Evolutionary conservation across 2,797 vertebrate genomes (phyloP).

Genomic region (Alauda arvensis): DNA sequence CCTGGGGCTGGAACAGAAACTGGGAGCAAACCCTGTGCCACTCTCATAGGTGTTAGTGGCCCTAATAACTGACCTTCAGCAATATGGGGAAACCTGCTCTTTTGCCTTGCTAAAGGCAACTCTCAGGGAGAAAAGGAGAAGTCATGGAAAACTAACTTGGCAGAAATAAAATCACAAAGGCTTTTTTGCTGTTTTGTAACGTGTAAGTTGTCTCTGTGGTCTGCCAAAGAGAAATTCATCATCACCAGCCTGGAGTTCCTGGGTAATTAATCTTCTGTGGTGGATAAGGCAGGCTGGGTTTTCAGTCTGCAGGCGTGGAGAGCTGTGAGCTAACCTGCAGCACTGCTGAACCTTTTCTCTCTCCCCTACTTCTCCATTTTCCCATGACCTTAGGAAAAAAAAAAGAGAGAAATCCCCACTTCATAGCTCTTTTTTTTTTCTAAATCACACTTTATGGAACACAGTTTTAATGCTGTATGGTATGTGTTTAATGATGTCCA

Average conservation of each 20-base stretch:
- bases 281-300: background rate
- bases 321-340: conserved; percentile 12
- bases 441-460: conserved; percentile 58
- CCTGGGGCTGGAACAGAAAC: background rate
- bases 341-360: conserved; percentile 21
- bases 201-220: background rate
- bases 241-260: conserved; percentile 27
- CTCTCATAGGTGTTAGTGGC: background rate
- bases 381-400: conserved; percentile 59
- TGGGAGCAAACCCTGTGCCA: background rate
- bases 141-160: background rate
- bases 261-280: conserved; percentile 32
- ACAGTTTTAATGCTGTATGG: conserved; percentile 57
- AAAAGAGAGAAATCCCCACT: conserved; percentile 26
- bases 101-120: background rate
- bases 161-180: background rate
- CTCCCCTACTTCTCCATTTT: conserved; percentile 56
- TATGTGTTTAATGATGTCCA: conserved; percentile 68
- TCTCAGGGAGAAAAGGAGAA: background rate
- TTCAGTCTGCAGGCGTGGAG: background rate
- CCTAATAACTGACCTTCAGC: background rate
- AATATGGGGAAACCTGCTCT: background rate
- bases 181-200: background rate
- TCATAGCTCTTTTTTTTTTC: conserved; percentile 39
- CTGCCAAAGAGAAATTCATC: conserved; percentile 19